Percentiles rank a stretch among this genome's conserved stretches.
These are phyloP conservation scores for Pituophis catenifer DNA, from an alignment of 2,113 vertebrate species.

Conservation along the genomic window DNA sequence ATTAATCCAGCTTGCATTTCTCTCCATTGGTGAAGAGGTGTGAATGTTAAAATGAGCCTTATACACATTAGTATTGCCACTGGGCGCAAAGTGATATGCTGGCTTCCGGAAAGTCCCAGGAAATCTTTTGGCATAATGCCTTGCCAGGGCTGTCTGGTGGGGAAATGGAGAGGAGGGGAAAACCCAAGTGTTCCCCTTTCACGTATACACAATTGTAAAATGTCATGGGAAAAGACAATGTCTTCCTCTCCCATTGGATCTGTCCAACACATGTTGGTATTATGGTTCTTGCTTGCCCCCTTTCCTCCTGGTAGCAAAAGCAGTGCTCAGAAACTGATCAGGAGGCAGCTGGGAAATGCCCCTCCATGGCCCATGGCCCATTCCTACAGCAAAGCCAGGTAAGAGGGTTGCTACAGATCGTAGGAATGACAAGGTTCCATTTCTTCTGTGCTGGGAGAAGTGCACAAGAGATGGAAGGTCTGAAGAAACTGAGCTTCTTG, in stretches of 20 bases:
- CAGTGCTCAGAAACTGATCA: not conserved
- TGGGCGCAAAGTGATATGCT: accelerated
- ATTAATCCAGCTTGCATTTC: not conserved
- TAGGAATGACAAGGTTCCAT: not conserved
- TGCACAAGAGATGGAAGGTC: not conserved
- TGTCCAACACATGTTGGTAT: slow-evolving; percentile 43
- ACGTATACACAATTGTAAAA: not conserved
- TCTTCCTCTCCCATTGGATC: not conserved
- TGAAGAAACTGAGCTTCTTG: not conserved
- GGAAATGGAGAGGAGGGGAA: not conserved
- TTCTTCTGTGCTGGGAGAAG: not conserved
- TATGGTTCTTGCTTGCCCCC: slow-evolving; percentile 25
- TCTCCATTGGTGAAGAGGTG: not conserved
- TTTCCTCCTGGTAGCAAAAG: slow-evolving; percentile 48
- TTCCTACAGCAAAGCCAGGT: accelerated
- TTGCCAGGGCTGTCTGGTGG: accelerated
- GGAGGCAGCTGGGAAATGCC: not conserved
- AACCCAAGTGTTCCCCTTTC: not conserved
- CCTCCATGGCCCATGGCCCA: not conserved
- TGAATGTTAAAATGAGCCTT: not conserved
- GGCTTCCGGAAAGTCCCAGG: not conserved
- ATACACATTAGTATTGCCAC: not conserved
- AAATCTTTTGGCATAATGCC: not conserved
- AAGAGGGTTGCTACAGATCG: accelerated
- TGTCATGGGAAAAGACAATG: slow-evolving; percentile 25